Evolutionary conservation across 1,140 invertebrate genomes (phyloP).

Genomic region (Ephestia elutella): DNA sequence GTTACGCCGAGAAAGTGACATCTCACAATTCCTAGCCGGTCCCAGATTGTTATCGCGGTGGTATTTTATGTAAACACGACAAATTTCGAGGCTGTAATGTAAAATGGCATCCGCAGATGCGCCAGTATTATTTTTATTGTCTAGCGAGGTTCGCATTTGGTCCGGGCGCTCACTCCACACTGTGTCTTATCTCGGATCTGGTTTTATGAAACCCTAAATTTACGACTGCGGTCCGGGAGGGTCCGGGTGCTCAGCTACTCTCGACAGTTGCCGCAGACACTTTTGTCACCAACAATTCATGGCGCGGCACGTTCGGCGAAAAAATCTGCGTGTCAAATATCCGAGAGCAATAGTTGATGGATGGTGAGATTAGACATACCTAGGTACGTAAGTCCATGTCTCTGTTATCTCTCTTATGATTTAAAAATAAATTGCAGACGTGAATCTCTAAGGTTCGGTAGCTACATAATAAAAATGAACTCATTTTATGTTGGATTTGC

Average conservation of each 20-base stretch:
- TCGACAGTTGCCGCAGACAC: constrained; percentile 59
- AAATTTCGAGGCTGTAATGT: constrained; percentile 55
- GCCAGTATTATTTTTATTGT: constrained; percentile 68
- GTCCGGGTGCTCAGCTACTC: constrained; percentile 48
- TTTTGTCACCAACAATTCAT: constrained; percentile 69
- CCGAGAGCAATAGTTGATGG: constrained; percentile 32
- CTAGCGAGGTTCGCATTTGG: constrained; percentile 67
- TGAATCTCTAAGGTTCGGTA: background rate
- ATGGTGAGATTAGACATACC: constrained; percentile 37
- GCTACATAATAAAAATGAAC: no score
- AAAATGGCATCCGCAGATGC: constrained; percentile 61
- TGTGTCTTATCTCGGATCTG: constrained; percentile 73
- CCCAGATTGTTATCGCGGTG: constrained; percentile 58
- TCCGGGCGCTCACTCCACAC: constrained; percentile 65
- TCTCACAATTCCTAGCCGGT: constrained; percentile 50
- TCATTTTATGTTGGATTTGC: no score
- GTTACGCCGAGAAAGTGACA: constrained; percentile 45
- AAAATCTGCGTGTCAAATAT: constrained; percentile 63
- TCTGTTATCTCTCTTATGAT: background rate
- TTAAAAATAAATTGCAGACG: background rate
- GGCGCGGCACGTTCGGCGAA: constrained; percentile 57
- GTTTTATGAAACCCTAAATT: constrained; percentile 75
- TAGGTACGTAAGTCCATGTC: background rate
- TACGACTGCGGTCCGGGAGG: constrained; percentile 68
- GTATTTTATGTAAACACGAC: constrained; percentile 72